These are phyloP conservation scores for Ictidomys tridecemlineatus DNA, from an alignment of 2,113 vertebrate species.

Conservation along the genomic window DNA sequence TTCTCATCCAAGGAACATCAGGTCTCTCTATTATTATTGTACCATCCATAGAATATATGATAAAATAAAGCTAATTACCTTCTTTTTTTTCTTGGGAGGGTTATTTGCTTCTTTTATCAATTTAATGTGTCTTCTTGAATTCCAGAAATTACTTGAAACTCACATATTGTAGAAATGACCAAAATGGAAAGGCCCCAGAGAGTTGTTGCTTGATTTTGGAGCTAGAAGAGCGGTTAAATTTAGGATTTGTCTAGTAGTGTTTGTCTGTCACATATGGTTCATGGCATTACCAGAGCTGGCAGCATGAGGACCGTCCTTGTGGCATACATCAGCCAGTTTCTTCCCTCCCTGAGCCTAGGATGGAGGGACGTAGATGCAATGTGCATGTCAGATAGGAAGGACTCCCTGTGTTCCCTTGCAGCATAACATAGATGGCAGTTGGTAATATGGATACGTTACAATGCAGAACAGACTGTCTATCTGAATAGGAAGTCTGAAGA, in stretches of 20 bases:
- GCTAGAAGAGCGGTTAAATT: neutral
- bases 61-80: neutral
- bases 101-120: neutral
- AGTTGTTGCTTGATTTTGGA: neutral
- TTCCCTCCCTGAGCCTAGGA: neutral
- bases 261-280: accelerated
- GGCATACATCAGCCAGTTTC: accelerated
- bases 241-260: neutral
- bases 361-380: accelerated
- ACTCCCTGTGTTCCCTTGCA: accelerated
- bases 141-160: neutral
- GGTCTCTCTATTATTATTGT: neutral
- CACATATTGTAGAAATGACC: neutral
- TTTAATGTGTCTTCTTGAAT: neutral
- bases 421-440: accelerated
- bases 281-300: neutral
- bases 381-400: neutral
- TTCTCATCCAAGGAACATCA: neutral
- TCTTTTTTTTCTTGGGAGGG: neutral
- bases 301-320: neutral
- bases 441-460: no score
- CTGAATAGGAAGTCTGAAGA: neutral
- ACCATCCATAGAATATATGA: neutral
- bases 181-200: neutral
- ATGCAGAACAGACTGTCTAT: no score